Evolutionary conservation across 1,140 invertebrate genomes (phyloP).

Genomic region (Eriosoma lanigerum): DNA sequence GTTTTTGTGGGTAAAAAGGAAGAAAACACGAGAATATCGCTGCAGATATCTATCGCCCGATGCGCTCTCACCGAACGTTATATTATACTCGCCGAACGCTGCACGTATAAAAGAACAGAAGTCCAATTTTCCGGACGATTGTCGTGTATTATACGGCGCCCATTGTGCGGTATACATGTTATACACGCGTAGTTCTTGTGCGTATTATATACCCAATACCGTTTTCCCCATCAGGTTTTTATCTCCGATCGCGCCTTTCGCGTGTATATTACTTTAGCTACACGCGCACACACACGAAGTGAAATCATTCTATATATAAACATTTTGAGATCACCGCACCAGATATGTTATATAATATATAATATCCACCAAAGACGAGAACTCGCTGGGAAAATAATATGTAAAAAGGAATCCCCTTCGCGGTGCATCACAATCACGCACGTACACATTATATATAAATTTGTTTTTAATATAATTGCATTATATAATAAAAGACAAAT

Average conservation of each 20-base stretch:
- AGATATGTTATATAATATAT: background rate
- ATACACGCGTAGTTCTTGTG: background rate
- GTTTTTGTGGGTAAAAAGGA: no score
- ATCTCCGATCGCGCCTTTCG: constrained; percentile 23
- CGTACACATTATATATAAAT: background rate
- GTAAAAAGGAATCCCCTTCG: constrained; percentile 43
- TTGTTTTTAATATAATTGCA: constrained; percentile 34
- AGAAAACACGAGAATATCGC: background rate
- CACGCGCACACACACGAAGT: constrained; percentile 5
- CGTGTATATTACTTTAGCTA: constrained; percentile 25
- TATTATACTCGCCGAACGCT: background rate
- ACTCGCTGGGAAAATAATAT: constrained; percentile 24
- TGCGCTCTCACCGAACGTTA: no score
- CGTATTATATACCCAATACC: background rate
- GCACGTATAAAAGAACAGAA: constrained; percentile 16
- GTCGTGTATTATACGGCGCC: constrained; percentile 14
- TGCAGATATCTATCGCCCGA: constrained; percentile 22
- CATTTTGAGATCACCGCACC: constrained; percentile 29
- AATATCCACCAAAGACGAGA: background rate
- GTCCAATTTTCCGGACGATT: constrained; percentile 50
- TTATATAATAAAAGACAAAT: no score
- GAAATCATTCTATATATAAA: constrained; percentile 4
- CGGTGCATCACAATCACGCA: no score
- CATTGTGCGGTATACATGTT: constrained; percentile 20
- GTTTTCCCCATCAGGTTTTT: constrained; percentile 32